A percentile compares a stretch with the other conserved stretches of the same genome.
Conservation (phyloP, 2,113 vertebrate species). For the Odocoileus hemionus region DNA sequence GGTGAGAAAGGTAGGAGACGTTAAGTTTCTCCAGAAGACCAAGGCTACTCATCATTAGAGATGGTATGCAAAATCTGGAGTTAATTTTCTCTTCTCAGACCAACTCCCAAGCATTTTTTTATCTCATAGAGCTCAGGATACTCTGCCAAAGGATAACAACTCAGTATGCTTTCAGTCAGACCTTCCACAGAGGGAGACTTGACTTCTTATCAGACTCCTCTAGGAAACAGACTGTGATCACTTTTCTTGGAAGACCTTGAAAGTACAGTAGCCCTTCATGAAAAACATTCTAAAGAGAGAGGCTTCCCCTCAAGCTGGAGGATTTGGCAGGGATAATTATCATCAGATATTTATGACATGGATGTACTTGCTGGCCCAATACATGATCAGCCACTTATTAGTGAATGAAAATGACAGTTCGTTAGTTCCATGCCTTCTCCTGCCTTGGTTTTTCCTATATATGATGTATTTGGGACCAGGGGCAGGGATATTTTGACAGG, state of each 20-base stretch:
- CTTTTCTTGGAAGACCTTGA: neutral
- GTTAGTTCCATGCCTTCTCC: neutral
- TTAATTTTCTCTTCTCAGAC: neutral
- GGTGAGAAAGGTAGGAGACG: neutral
- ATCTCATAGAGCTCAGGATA: neutral
- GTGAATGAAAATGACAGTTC: neutral
- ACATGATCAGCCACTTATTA: neutral
- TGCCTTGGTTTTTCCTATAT: neutral
- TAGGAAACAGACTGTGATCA: neutral
- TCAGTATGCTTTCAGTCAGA: neutral
- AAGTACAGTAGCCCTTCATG: neutral
- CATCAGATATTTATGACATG: neutral
- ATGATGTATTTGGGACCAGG: neutral
- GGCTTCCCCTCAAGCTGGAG: neutral
- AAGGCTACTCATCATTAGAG: neutral
- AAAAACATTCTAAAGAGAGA: neutral
- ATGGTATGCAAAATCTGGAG: neutral
- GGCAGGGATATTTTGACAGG: neutral
- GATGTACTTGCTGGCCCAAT: neutral
- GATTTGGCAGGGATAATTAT: slow-evolving; percentile 13
- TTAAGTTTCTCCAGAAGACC: neutral
- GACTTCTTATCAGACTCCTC: neutral
- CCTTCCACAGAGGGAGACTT: neutral
- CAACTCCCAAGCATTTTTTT: neutral
- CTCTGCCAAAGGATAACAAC: neutral